A percentile compares a stretch with the other conserved stretches of the same genome.
phyloP scores from a whole-genome alignment of 2,113 vertebrate genomes.

The Calonectris borealis region DNA sequence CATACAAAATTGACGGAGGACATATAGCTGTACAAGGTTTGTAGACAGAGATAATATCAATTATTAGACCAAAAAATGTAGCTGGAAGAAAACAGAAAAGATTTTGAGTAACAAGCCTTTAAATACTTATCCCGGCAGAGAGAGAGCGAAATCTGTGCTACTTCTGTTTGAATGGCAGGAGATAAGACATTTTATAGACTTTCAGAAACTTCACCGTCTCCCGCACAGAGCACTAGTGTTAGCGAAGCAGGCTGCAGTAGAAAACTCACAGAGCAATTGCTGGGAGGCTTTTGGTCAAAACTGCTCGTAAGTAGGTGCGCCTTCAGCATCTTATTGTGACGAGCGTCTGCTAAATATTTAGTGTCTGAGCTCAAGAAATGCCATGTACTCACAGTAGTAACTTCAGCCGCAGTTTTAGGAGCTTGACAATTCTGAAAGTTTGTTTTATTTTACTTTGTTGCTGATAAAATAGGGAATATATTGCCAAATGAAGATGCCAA shows the following conservation, averaged over 20 bases:
- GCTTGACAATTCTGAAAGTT: not conserved
- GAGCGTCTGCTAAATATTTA: not conserved
- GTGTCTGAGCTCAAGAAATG: not conserved
- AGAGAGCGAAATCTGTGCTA: not conserved
- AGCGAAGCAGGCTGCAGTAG: not conserved
- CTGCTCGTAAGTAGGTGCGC: not conserved
- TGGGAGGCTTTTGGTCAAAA: not conserved
- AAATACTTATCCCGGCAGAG: not conserved
- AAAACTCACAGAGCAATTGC: not conserved
- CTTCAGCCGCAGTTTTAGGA: not conserved
- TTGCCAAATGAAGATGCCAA: not conserved
- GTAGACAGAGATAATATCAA: not conserved
- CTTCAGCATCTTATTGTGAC: not conserved
- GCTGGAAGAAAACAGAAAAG: not conserved
- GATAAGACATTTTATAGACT: not conserved
- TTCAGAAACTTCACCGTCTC: not conserved
- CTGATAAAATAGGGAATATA: not conserved
- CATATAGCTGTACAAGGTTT: not conserved
- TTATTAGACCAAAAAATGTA: not conserved
- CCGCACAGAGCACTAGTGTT: no score
- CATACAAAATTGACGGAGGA: not conserved
- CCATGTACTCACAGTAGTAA: not conserved
- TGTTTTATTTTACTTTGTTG: not conserved
- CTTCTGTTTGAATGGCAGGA: not conserved
- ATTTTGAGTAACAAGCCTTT: not conserved